Percentiles rank a stretch among this genome's conserved stretches.
phyloP scores from a whole-genome alignment of 2,888 invertebrate species.

The Orthosia incerta region DNA sequence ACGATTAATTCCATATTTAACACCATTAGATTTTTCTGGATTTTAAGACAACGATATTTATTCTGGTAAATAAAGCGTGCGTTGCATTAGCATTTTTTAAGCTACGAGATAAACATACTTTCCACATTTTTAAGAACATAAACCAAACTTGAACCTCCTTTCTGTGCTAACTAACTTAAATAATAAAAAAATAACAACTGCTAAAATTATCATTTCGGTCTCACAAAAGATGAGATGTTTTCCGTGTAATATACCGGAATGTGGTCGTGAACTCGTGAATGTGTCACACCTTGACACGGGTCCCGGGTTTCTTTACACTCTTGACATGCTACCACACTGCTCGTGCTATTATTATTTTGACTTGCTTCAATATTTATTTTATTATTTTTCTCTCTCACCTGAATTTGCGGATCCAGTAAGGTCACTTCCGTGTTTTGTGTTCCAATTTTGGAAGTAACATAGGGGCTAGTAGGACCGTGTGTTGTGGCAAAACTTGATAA shows the following conservation, averaged over 20 bases:
- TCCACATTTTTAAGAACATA: slow-evolving; percentile 9
- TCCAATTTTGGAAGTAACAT: slow-evolving; percentile 16
- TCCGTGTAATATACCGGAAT: slow-evolving; percentile 31
- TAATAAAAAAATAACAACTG: slow-evolving; percentile 16
- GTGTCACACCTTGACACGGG: slow-evolving; percentile 57
- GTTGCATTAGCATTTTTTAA: not conserved
- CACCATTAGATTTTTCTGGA: too few species aligned
- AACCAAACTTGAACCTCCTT: not conserved
- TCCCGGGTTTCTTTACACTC: slow-evolving; percentile 47
- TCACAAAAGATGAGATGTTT: slow-evolving; percentile 47
- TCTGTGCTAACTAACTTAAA: not conserved
- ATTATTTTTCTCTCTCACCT: slow-evolving; percentile 26
- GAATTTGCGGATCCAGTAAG: slow-evolving; percentile 6
- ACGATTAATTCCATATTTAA: too few species aligned
- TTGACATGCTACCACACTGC: slow-evolving; percentile 27
- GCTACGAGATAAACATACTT: not conserved
- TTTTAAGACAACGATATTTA: not conserved
- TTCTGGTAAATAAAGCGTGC: not conserved
- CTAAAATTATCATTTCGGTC: slow-evolving; percentile 26
- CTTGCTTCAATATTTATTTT: slow-evolving; percentile 45
- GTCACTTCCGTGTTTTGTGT: slow-evolving; percentile 27
- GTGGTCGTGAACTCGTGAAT: slow-evolving; percentile 45
- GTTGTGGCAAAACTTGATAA: not conserved
- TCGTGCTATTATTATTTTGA: slow-evolving; percentile 29
- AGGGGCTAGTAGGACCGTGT: not conserved